Percentiles rank a stretch among this genome's conserved stretches.
These are phyloP conservation scores for Nephrotoma appendiculata DNA, from an alignment of 2,888 invertebrate species.

Conservation along the genomic window DNA sequence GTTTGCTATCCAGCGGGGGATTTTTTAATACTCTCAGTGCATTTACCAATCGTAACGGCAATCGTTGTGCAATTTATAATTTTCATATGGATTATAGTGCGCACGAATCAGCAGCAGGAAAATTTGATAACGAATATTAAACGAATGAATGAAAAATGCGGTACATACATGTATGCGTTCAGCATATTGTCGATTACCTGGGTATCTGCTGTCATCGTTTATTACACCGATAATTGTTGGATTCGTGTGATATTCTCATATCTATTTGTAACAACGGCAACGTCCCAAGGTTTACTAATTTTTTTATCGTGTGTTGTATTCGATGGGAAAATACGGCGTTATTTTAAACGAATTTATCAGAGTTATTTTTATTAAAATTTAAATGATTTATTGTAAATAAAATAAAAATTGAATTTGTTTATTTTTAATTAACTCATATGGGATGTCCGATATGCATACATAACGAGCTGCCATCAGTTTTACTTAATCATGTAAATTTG, in stretches of 20 bases:
- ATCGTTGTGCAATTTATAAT: not conserved
- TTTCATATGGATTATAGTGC: not conserved
- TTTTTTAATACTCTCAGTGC: not conserved
- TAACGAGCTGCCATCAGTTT: too few relatives aligned
- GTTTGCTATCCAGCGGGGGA: not conserved
- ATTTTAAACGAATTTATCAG: not conserved
- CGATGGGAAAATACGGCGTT: not conserved
- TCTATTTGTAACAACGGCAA: not conserved
- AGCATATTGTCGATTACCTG: not conserved
- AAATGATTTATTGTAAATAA: too few relatives aligned
- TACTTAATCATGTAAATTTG: too few relatives aligned
- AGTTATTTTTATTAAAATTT: not conserved
- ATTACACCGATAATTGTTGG: not conserved
- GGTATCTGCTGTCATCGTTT: not conserved
- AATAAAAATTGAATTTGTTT: too few relatives aligned
- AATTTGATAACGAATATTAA: not conserved
- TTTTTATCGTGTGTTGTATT: not conserved
- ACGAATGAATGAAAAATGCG: not conserved
- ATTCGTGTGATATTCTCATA: not conserved
- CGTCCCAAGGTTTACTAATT: not conserved
- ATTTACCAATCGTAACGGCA: not conserved
- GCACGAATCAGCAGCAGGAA: not conserved
- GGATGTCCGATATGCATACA: too few relatives aligned
- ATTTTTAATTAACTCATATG: too few relatives aligned
- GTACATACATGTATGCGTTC: not conserved